These are phyloP conservation scores for Bergia puertoricense DNA, from an alignment of 92 coral and sea anemone species.

Conservation along the genomic window DNA sequence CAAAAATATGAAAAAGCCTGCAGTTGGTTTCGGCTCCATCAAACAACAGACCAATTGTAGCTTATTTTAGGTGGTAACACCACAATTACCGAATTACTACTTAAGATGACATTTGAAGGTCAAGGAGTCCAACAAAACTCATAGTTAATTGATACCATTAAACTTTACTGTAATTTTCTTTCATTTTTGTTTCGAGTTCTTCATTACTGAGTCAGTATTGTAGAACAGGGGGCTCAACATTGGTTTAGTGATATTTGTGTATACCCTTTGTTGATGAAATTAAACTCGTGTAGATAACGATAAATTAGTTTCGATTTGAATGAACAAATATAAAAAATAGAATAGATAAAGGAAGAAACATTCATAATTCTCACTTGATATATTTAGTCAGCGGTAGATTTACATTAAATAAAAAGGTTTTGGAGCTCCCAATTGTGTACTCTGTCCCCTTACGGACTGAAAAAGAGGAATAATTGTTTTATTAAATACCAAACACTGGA, in stretches of 20 bases:
- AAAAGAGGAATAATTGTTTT: too few species aligned
- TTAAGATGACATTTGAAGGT: background rate
- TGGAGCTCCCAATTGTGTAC: too few species aligned
- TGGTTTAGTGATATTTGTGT: background rate
- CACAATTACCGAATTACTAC: background rate
- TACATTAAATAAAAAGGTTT: too few species aligned
- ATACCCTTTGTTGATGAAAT: constrained; percentile 1
- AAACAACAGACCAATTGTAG: background rate
- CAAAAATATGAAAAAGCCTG: too few species aligned
- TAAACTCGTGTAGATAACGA: background rate
- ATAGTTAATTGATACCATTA: background rate
- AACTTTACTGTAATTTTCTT: background rate
- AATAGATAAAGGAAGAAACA: background rate
- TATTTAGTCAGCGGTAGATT: background rate
- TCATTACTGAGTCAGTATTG: background rate
- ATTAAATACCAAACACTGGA: too few species aligned
- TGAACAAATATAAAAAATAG: background rate
- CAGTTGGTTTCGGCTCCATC: background rate
- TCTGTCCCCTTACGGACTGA: too few species aligned
- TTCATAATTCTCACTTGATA: background rate
- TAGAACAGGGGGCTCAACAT: background rate
- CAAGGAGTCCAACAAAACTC: background rate
- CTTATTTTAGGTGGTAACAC: background rate
- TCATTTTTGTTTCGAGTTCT: background rate
- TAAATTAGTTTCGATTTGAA: background rate